Percentiles rank a stretch among this genome's conserved stretches.
Conservation (phyloP, 2,888 invertebrate genomes). For the Halictus quadricinctus region DNA sequence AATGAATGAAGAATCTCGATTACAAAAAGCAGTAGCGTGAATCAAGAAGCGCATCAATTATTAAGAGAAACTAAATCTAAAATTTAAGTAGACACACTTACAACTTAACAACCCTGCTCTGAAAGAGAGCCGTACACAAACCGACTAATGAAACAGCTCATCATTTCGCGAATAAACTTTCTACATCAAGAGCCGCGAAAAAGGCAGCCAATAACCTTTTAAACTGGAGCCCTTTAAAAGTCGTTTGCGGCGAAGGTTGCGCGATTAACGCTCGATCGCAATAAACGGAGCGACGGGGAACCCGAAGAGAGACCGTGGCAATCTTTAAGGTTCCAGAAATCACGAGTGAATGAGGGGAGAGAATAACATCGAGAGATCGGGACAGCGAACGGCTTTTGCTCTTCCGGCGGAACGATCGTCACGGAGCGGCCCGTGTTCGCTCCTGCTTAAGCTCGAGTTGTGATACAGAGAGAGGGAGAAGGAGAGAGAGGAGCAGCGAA, state of each 20-base stretch:
- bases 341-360: background rate
- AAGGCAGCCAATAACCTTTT: conserved; percentile 3
- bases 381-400: background rate
- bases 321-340: background rate
- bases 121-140: background rate
- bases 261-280: conserved; percentile 39
- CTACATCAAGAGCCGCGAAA: background rate
- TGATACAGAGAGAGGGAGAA: background rate
- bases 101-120: background rate
- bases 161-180: background rate
- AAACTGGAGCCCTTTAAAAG: conserved; percentile 64
- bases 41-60: background rate
- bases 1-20: background rate
- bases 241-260: conserved; percentile 40
- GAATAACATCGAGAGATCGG: conserved; percentile 8
- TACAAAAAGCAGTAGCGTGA: background rate
- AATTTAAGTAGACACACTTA: conserved; percentile 2
- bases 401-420: conserved; percentile 22
- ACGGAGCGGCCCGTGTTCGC: conserved; percentile 12
- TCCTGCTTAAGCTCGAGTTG: conserved; percentile 45
- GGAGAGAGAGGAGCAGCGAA: conserved; percentile 59
- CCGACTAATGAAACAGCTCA: background rate
- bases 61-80: background rate
- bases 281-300: background rate
- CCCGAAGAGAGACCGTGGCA: background rate